Base-by-base conservation (phyloP, 2,888 invertebrate species). In the Drosophila nr. perissopoda region DNA sequence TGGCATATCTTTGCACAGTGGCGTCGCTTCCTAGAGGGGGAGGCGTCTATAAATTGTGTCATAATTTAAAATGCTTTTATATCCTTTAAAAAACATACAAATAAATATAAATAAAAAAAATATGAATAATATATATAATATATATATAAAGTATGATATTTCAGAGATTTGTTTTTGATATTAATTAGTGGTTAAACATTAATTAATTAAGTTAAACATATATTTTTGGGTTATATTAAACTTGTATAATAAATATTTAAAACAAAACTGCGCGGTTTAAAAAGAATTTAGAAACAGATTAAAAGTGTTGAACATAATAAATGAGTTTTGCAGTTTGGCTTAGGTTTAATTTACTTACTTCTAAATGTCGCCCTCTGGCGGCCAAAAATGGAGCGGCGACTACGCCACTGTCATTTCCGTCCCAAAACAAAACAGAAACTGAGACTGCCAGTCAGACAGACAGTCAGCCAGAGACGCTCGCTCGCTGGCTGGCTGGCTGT, bases 381-480 rank as follows among this genome's bases (percentile, higher is more conserved):
- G 34, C 11, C 34, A 38, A 61, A 69, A 67, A 52, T 66, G 63
- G 52, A 79, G 80, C 79, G 52, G 59, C 36, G 48, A 62, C 76
- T 66, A 64, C 80, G 74, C 68, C 88, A 54, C 85, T 85, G 85
- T 53, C 74, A 80, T 85, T 89, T 85, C 89, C 85, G 85, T 84
- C 76, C 78, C 84, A 84, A 89, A 85, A 86, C 83, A 86, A 83
- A 88, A 83, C 89, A 83, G 81, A 84, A 73, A 87, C 87, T 70
- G 83, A 77, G 79, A 86, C 81, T 81, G 59, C 66, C 79, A 74
- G 75, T 68, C 72, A 66, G 68, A 64, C 62, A 69, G 70, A 67
- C 68, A 69, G 70, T 51, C 81, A 67, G 64, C 42, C 62, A 76
- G 62, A 71, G 70, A 72, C 82, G 79, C 72, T 81, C 70, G 63